phyloP scores from a whole-genome alignment of 2,888 invertebrate species.

The Euplexia lucipara region DNA sequence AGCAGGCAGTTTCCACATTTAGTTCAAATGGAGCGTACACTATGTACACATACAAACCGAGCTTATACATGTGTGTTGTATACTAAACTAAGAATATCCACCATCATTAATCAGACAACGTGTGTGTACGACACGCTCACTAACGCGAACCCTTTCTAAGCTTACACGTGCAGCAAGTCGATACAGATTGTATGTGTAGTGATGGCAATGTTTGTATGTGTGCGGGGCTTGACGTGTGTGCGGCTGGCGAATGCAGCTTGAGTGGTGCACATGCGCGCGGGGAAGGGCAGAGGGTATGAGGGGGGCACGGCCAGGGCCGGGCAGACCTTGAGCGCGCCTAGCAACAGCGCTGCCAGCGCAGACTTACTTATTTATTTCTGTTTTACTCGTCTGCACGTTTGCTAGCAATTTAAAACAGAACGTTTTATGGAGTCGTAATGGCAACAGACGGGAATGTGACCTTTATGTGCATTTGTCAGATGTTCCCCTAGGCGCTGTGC shows the following conservation, averaged over 20 bases:
- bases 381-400: constrained; percentile 85
- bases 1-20: constrained; percentile 78
- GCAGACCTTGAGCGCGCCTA: constrained; percentile 88
- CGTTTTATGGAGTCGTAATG: constrained; percentile 82
- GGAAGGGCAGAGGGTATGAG: constrained; percentile 65
- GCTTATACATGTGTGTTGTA: constrained; percentile 56
- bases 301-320: constrained; percentile 83
- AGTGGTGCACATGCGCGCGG: constrained; percentile 80
- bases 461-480: constrained; percentile 68
- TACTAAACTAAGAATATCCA: constrained; percentile 70
- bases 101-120: constrained; percentile 73
- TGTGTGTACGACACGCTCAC: constrained; percentile 69
- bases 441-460: constrained; percentile 72
- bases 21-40: constrained; percentile 70
- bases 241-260: constrained; percentile 78
- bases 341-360: constrained; percentile 84
- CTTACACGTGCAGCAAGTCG: constrained; percentile 63
- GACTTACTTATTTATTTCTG: constrained; percentile 84
- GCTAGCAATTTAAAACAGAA: constrained; percentile 82
- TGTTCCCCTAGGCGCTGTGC: constrained; percentile 59
- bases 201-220: constrained; percentile 57
- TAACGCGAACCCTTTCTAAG: constrained; percentile 69
- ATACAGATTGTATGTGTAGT: constrained; percentile 44
- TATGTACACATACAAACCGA: constrained; percentile 61
- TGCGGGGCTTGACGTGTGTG: constrained; percentile 60